Base-by-base conservation (phyloP, 2,888 invertebrate genomes). In the Phaedon cochleariae region DNA sequence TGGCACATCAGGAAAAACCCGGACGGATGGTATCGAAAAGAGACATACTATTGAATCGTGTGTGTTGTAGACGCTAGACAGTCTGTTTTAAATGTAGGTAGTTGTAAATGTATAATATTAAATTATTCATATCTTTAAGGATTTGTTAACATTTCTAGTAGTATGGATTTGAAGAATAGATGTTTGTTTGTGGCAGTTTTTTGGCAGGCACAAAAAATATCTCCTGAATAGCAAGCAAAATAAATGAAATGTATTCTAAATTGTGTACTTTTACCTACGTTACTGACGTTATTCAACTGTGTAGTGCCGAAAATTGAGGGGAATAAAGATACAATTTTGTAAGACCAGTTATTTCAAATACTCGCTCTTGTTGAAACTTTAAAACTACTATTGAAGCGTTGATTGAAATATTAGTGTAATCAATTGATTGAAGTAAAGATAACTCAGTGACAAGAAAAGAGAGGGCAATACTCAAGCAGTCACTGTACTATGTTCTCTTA, bases 21-120 rank as follows among this genome's bases (percentile, higher is more conserved):
- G 0, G 90, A 90, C 0, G 87, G 90, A 70, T 95, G 90, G 90
- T 86, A 93, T 45, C 92, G 92, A 80, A 80, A 85, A 70, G 93
- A 94, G 83, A 93, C 92, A 37, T 94, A 92, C 79, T 94, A 93
- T 77, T 90, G 77, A 74, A 52, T 64, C 41, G 6, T 10, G 45
- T 15, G 15, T 9, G 18, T 52, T 21, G 29, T 48, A 37, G 49
- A 34, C 34, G 18, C 31, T 41, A 41, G 34, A 9, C 34, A 34
- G 34, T 34, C 34, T n/a, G 51, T 59, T 64, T 62, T 37, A 45
- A 59, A 57, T 53, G 64, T 59, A 59, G 62, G 55, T 41, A 41
- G 41, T 12, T 41, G 4, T 41, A 15, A 41, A 41, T 41, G 41
- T 41, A n/a, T n/a, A 15, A 41, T 34, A 34, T 34, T 34, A 10